Evolutionary conservation across 2,888 invertebrate species (phyloP).

Genomic region (Xestoiulus laeticollis): DNA sequence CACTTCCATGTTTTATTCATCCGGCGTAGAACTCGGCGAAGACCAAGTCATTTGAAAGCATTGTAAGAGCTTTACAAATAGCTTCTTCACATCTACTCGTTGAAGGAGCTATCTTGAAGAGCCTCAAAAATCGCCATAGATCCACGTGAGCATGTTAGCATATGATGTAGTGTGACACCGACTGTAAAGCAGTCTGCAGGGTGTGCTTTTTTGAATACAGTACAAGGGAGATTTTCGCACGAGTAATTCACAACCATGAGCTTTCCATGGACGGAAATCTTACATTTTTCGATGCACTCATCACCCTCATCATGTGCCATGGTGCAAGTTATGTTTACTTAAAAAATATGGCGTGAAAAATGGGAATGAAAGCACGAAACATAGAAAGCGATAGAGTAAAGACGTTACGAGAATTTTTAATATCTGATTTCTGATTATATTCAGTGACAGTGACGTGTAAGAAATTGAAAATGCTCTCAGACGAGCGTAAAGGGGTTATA

Average conservation of each 20-base stretch:
- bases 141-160: not conserved
- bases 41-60: constrained; percentile 3
- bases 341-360: not conserved
- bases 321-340: not conserved
- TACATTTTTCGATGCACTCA: not conserved
- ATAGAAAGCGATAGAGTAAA: not conserved
- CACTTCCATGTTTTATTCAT: constrained; percentile 39
- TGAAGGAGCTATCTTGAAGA: constrained; percentile 26
- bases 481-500: not conserved
- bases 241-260: not conserved
- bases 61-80: constrained; percentile 26
- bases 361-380: not conserved
- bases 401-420: constrained; percentile 1
- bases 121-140: constrained; percentile 3
- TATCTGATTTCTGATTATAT: not conserved
- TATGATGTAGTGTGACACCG: not conserved
- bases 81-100: constrained; percentile 16
- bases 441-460: not conserved
- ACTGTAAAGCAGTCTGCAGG: not conserved
- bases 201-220: not conserved
- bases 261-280: not conserved
- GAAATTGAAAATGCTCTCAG: not conserved
- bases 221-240: not conserved
- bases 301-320: not conserved
- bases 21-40: not conserved